These are phyloP conservation scores for Proctacanthus coquilletti DNA, from an alignment of 1,140 invertebrate genomes.

Conservation along the genomic window DNA sequence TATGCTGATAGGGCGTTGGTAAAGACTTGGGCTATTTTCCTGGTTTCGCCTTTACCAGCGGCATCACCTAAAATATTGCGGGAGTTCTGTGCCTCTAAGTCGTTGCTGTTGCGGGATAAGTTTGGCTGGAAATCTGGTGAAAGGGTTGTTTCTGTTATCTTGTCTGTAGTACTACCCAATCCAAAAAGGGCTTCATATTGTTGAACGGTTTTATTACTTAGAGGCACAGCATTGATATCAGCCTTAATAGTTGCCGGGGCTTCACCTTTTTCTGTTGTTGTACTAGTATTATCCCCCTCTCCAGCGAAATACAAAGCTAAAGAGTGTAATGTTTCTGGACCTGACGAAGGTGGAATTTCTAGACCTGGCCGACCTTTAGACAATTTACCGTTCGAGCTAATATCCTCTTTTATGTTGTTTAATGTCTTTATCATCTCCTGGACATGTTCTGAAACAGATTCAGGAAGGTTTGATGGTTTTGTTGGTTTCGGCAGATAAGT, in stretches of 20 bases:
- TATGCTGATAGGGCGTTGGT: conserved; percentile 66
- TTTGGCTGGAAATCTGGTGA: conserved; percentile 32
- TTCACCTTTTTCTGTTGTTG: conserved; percentile 15
- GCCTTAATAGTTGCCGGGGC: conserved; percentile 7
- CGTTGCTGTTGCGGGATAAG: conserved; percentile 32
- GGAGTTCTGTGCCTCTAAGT: conserved; percentile 30
- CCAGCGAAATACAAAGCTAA: conserved; percentile 62
- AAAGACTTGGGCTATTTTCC: conserved; percentile 66
- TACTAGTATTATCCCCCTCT: conserved; percentile 42
- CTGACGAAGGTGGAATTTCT: conserved; percentile 48
- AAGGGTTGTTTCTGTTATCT: conserved; percentile 10
- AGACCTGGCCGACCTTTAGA: conserved; percentile 37
- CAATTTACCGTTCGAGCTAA: conserved; percentile 16
- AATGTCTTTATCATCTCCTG: conserved; percentile 32
- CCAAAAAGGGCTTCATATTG: conserved; percentile 42
- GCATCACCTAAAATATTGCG: conserved; percentile 3
- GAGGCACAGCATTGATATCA: conserved; percentile 31
- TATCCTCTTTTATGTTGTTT: conserved; percentile 22
- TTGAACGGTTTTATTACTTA: conserved; percentile 40
- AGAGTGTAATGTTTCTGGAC: conserved; percentile 57
- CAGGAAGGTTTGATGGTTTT: conserved; percentile 7
- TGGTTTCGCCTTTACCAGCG: conserved; percentile 40
- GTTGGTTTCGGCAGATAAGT: conserved; percentile 21
- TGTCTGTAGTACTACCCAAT: conserved; percentile 20
- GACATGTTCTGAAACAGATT: conserved; percentile 27